phyloP scores from a whole-genome alignment of 2,113 vertebrate genomes.

The Gambusia holbrooki region DNA sequence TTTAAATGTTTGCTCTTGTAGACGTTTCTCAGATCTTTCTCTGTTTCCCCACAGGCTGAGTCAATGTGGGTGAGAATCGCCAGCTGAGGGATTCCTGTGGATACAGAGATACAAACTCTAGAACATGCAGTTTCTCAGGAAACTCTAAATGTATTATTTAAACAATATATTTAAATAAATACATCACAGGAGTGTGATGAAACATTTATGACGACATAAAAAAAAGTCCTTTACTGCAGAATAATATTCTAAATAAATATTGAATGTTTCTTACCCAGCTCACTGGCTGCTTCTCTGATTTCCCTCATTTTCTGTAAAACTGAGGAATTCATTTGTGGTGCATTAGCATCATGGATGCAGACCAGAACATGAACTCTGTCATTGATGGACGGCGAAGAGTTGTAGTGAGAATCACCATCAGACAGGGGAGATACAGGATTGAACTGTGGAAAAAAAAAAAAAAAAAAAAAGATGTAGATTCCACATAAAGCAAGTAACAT shows the following conservation, averaged over 20 bases:
- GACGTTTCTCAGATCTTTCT: not conserved
- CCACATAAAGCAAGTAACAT: not conserved
- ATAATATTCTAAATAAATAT: too few relatives aligned
- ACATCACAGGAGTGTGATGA: not conserved
- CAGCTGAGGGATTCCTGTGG: not conserved
- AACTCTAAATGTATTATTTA: too few relatives aligned
- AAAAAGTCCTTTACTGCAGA: too few relatives aligned
- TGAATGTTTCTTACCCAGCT: not conserved
- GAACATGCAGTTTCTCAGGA: too few relatives aligned
- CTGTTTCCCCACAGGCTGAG: not conserved
- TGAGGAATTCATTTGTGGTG: not conserved
- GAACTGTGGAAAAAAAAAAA: conserved; percentile 32
- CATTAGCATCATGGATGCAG: conserved; percentile 21
- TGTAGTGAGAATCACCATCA: not conserved
- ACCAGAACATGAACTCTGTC: conserved; percentile 43
- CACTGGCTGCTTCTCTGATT: conserved; percentile 26
- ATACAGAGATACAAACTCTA: not conserved
- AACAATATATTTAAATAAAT: not conserved
- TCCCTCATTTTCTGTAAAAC: conserved; percentile 33
- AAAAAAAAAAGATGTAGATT: not conserved
- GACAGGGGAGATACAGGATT: conserved; percentile 10
- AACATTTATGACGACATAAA: too few relatives aligned
- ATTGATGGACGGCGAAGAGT: not conserved
- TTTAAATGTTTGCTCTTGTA: not conserved
- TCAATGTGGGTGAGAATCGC: not conserved